These are phyloP conservation scores for Peribatodes rhomboidaria DNA, from an alignment of 2,888 invertebrate species.

Conservation along the genomic window DNA sequence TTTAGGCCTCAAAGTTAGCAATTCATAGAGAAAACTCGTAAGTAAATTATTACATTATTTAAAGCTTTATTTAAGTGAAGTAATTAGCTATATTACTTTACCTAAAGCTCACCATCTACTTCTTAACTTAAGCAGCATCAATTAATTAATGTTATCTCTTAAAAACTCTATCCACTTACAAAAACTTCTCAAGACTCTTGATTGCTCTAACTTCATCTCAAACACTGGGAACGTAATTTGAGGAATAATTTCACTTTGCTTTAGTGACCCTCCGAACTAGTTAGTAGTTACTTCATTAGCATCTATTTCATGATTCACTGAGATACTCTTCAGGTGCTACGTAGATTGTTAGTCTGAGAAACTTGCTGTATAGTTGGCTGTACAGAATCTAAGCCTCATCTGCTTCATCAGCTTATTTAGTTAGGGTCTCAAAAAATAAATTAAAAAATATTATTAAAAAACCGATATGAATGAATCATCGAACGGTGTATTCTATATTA, in stretches of 20 bases:
- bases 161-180: not conserved
- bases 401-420: not conserved
- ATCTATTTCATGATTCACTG: conserved; percentile 43
- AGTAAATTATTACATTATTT: no score
- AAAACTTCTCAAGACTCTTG: not conserved
- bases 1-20: no score
- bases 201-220: conserved; percentile 1
- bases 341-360: conserved; percentile 40
- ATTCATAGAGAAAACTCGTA: no score
- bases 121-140: no score
- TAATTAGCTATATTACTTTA: no score
- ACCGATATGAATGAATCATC: no score
- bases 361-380: conserved; percentile 1
- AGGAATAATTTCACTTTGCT: conserved; percentile 28
- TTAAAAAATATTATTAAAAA: no score
- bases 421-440: not conserved
- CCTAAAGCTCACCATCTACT: no score
- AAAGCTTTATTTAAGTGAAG: not conserved
- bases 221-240: conserved; percentile 24
- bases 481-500: no score
- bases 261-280: conserved; percentile 36
- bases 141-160: no score
- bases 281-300: conserved; percentile 38
- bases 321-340: conserved; percentile 41
- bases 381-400: conserved; percentile 13